Conservation (phyloP, 2,113 vertebrate genomes). For the Lutjanus erythropterus region DNA sequence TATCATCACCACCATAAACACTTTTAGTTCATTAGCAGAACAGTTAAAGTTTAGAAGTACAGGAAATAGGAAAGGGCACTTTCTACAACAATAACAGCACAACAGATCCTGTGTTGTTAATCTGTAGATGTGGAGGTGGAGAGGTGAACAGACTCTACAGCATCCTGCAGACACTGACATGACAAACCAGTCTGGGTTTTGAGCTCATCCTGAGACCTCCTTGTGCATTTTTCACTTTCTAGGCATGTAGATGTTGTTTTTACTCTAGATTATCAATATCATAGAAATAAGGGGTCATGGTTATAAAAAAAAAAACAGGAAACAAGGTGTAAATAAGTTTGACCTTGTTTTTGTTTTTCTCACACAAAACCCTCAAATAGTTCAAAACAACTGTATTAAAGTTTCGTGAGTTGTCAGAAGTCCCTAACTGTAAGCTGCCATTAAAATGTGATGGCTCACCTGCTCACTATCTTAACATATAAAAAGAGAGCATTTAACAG, state of each 20-base stretch:
- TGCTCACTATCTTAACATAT: neutral
- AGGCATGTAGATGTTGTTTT: neutral
- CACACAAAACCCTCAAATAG: neutral
- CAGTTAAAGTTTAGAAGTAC: neutral
- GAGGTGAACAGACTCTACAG: neutral
- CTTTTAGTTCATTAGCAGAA: conserved; percentile 11
- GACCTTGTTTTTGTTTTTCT: neutral
- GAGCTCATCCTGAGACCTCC: neutral
- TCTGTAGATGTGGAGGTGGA: neutral
- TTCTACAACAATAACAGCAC: neutral
- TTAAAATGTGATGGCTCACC: neutral
- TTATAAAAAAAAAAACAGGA: neutral
- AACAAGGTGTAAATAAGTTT: neutral
- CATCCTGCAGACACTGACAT: neutral
- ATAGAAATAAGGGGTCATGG: neutral
- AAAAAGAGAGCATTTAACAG: neutral
- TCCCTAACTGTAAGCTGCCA: too few relatives aligned
- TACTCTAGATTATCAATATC: neutral
- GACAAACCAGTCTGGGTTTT: neutral
- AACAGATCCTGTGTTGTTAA: conserved; percentile 3
- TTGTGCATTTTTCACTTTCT: too few relatives aligned
- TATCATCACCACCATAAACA: neutral
- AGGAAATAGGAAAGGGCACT: conserved; percentile 4
- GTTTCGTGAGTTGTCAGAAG: neutral
- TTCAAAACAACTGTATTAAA: too few relatives aligned